Evolutionary conservation across 2,888 invertebrate species (phyloP).

Genomic region (Liposcelis brunnea): DNA sequence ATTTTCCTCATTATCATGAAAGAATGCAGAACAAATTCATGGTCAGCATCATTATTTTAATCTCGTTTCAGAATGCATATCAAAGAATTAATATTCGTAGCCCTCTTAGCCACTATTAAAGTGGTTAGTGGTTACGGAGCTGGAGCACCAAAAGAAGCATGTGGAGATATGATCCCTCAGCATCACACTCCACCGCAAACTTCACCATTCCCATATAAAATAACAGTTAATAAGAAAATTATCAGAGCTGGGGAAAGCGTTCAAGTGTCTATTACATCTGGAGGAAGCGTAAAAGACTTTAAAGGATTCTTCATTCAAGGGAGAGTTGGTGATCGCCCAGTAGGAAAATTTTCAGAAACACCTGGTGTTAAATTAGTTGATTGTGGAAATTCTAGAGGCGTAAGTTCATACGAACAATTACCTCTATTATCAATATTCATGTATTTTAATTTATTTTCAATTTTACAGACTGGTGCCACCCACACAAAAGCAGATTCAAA

Average conservation of each 20-base stretch:
- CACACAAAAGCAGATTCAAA: conserved; percentile 44
- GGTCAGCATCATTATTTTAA: too few relatives aligned
- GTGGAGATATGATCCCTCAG: conserved; percentile 47
- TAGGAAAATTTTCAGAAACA: conserved; percentile 42
- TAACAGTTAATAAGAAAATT: conserved; percentile 28
- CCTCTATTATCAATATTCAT: conserved; percentile 13
- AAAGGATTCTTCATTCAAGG: conserved; percentile 51
- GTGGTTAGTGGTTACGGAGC: conserved; percentile 31
- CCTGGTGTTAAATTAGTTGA: conserved; percentile 33
- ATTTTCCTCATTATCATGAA: too few relatives aligned
- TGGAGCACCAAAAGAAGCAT: conserved; percentile 45
- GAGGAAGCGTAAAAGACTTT: conserved; percentile 33
- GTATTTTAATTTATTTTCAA: conserved; percentile 23
- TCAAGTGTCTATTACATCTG: conserved; percentile 24
- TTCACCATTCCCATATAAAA: conserved; percentile 37
- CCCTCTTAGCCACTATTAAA: not conserved
- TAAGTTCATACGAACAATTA: conserved; percentile 24
- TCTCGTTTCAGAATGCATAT: not conserved
- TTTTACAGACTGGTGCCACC: conserved; percentile 49
- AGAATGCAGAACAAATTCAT: too few relatives aligned
- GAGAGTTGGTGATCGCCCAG: conserved; percentile 37
- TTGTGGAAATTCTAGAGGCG: conserved; percentile 33
- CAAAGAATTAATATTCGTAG: not conserved
- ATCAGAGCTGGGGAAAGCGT: conserved; percentile 13
- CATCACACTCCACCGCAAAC: conserved; percentile 40